Base-by-base conservation (phyloP, 1,140 invertebrate species). In the Macrobrachium rosenbergii region DNA sequence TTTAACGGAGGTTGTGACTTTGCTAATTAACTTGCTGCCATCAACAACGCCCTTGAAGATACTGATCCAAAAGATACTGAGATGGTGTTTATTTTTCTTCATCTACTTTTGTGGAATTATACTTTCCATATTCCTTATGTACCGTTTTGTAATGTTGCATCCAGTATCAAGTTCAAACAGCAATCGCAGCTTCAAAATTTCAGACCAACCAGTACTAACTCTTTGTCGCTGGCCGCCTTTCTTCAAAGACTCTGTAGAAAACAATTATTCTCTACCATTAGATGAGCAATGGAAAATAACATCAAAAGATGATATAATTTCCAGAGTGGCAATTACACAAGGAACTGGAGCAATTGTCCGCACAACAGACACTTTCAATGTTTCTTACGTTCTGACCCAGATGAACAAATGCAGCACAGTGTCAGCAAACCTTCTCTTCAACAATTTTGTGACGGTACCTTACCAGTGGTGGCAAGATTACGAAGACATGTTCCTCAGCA, bases 181-280 rank as follows among this genome's bases (percentile, higher is more conserved):
- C 10, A 64, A 23, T 8, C n/a, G 52, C 28, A 8, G 17, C 11
- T 52, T 79, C n/a, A 69, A 21, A 16, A 28, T 28, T 17, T 23
- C 63, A 23, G 58, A 72, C 12, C 62, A 86, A n/a, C 83, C 76
- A 21, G 23, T 72, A 17, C 76, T 86, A 3, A 72, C 83, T 16
- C 19, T 72, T 17, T 86, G 83, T 19, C 64, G 59, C 63, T 86
- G 76, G 76, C 83, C 83, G 10, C 76, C 83, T 5, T 86, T 86
- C 23, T 19, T n/a, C 52, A 17, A 45, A 43, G n/a, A 58, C 7
- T 52, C 52, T 69, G n/a, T 73, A 21, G 60, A 63, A 16, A 28
- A 58, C 17, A 72, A 86, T 28, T 69, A 21, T 0, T 69, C 76
- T 2, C 14, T 79, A 16, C n/a, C 83, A 28, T 10, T 79, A 58